These are phyloP conservation scores for Octomys mimax DNA, from an alignment of 2,797 vertebrate genomes.

Conservation along the genomic window DNA sequence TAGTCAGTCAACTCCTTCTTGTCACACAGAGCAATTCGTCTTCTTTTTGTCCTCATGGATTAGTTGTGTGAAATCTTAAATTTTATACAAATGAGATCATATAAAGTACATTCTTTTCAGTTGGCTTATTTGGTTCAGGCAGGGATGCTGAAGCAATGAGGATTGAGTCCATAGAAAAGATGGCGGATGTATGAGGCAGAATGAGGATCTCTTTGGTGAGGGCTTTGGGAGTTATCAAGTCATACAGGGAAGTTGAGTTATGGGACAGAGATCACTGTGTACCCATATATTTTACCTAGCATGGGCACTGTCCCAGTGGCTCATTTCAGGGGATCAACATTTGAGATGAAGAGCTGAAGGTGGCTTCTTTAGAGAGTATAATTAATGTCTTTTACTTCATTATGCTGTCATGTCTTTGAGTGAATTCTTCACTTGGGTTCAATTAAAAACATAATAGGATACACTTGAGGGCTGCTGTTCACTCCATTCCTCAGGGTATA, in stretches of 20 bases:
- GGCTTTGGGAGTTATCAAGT: background rate
- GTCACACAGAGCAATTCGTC: background rate
- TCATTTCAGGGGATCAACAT: slow-evolving; percentile 43
- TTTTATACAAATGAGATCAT: slow-evolving; percentile 23
- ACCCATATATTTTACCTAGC: background rate
- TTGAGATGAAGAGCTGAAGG: slow-evolving; percentile 35
- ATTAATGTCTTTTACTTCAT: slow-evolving; percentile 55
- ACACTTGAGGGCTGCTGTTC: background rate
- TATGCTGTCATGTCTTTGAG: slow-evolving; percentile 44
- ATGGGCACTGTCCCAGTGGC: background rate
- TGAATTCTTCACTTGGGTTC: slow-evolving; percentile 48
- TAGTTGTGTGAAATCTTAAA: background rate
- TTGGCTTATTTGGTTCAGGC: slow-evolving; percentile 28
- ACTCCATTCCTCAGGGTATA: background rate
- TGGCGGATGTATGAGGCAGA: background rate
- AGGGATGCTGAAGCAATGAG: background rate
- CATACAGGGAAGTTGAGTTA: background rate
- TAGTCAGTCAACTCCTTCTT: accelerated
- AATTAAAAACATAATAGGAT: background rate
- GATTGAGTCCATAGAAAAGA: background rate
- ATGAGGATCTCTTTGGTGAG: background rate
- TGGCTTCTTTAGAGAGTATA: slow-evolving; percentile 9
- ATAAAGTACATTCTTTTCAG: background rate
- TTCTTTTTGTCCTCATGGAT: background rate
- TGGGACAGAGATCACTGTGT: background rate